phyloP scores from a whole-genome alignment of 2,888 invertebrate genomes.

The Metallyticus violacea region DNA sequence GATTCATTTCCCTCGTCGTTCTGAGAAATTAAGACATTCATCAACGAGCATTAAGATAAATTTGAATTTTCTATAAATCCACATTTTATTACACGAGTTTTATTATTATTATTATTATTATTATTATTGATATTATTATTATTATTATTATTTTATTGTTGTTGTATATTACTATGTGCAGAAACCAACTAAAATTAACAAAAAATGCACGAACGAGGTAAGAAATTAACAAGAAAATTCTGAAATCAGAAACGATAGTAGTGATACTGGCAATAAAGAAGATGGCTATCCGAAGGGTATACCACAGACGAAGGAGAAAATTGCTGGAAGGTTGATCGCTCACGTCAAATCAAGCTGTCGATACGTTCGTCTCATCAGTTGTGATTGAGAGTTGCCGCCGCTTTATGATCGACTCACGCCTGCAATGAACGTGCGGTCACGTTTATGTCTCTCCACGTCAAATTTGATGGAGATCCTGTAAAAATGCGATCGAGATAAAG shows the following conservation, averaged over 20 bases:
- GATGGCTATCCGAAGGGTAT: neutral
- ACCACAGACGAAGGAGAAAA: neutral
- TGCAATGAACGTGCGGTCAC: neutral
- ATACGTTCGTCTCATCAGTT: neutral
- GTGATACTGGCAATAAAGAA: neutral
- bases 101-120: no score
- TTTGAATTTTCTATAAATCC: no score
- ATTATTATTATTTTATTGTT: no score
- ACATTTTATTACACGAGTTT: no score
- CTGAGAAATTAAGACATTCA: no score
- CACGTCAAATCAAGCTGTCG: neutral
- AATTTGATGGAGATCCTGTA: neutral
- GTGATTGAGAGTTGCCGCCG: neutral
- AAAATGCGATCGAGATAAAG: neutral
- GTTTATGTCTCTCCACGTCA: neutral
- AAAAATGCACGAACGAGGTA: neutral
- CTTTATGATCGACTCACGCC: neutral
- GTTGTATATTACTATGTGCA: no score
- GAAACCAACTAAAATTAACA: no score
- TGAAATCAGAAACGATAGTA: neutral
- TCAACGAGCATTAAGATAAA: no score
- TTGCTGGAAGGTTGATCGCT: neutral
- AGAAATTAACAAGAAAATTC: neutral
- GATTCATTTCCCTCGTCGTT: no score
- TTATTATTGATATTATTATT: no score